These are phyloP conservation scores for Onychomys leucogaster DNA, from an alignment of 2,797 vertebrate genomes.

Conservation along the genomic window DNA sequence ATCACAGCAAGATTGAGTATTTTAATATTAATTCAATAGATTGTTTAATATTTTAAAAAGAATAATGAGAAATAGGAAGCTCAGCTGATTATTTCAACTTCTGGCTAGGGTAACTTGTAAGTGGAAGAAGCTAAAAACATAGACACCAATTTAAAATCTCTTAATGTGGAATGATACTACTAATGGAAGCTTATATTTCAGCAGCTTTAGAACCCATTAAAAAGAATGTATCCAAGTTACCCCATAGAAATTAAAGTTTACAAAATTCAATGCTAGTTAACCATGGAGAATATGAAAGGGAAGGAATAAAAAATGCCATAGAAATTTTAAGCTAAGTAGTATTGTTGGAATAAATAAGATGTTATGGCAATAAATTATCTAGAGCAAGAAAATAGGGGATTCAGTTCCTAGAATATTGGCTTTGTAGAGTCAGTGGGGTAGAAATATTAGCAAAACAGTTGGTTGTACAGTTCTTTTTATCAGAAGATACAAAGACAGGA, in stretches of 20 bases:
- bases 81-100: background rate
- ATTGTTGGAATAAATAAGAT: slow-evolving; percentile 13
- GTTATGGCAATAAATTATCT: slow-evolving; percentile 25
- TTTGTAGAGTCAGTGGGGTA: background rate
- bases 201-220: background rate
- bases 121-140: background rate
- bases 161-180: background rate
- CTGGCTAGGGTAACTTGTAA: background rate
- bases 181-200: background rate
- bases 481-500: background rate
- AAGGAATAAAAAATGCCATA: background rate
- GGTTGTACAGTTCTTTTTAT: background rate
- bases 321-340: background rate
- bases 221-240: background rate
- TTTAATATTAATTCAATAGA: background rate
- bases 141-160: background rate
- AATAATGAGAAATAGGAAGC: background rate
- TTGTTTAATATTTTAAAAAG: background rate
- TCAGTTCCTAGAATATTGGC: background rate
- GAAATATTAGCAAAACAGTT: slow-evolving; percentile 4
- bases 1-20: background rate
- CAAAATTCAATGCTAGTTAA: background rate
- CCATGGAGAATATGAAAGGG: background rate
- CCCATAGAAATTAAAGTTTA: background rate
- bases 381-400: slow-evolving; percentile 27